These are phyloP conservation scores for Neoscelio sp. DNA, from an alignment of 2,888 invertebrate genomes.

Conservation along the genomic window DNA sequence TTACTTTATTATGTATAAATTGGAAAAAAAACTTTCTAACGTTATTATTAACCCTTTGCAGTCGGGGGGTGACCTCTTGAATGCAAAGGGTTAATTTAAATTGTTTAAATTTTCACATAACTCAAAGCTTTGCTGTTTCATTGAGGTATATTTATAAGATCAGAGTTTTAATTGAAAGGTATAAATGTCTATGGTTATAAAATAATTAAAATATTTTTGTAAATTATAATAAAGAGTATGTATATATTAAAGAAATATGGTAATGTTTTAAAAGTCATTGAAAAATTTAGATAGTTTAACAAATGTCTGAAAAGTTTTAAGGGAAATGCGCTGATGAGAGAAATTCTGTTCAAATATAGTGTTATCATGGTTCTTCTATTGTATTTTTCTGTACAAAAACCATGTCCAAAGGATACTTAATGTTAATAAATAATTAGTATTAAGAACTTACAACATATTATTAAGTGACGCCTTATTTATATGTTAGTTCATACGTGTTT, in stretches of 20 bases:
- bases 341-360: constrained; percentile 29
- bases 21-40: too few species aligned
- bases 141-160: constrained; percentile 25
- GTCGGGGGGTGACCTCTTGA: too few species aligned
- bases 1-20: too few species aligned
- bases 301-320: constrained; percentile 17
- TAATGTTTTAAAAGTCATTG: constrained; percentile 52
- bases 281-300: constrained; percentile 55
- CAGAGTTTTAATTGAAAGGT: constrained; percentile 40
- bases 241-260: constrained; percentile 45
- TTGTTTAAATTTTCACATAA: too few species aligned
- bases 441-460: constrained; percentile 41
- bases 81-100: too few species aligned
- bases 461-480: constrained; percentile 39
- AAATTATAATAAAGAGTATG: constrained; percentile 38
- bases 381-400: constrained; percentile 38
- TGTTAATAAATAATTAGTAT: constrained; percentile 50
- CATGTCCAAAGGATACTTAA: constrained; percentile 60
- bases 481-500: too few species aligned
- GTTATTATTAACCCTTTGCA: too few species aligned
- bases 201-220: constrained; percentile 50
- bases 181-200: constrained; percentile 46
- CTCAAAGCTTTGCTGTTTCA: constrained; percentile 54
- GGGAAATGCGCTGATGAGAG: constrained; percentile 3
- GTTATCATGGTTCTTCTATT: constrained; percentile 35